Evolutionary conservation across 2,113 vertebrate species (phyloP).

Genomic region (Zosterops hypoxanthus): DNA sequence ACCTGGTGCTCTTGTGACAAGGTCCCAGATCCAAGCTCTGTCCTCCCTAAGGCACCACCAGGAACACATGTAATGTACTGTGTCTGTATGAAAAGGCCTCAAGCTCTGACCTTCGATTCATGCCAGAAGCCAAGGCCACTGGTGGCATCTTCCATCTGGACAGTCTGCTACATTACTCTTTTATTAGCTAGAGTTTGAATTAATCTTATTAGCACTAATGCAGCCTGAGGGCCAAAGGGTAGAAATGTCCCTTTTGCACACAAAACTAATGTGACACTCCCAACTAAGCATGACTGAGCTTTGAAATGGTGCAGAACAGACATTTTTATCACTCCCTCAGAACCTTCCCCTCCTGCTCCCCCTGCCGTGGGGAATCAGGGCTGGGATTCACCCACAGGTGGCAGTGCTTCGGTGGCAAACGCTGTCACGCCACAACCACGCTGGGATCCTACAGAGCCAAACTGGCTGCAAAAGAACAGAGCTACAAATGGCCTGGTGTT

Average conservation of each 20-base stretch:
- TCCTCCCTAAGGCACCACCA: not conserved
- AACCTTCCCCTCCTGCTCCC: not conserved
- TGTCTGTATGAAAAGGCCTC: not conserved
- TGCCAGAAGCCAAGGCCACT: not conserved
- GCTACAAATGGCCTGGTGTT: not conserved
- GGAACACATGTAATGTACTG: accelerated
- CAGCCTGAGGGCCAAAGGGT: not conserved
- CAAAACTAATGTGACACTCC: not conserved
- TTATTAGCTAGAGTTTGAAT: not conserved
- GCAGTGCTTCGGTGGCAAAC: constrained; percentile 43
- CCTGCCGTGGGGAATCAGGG: not conserved
- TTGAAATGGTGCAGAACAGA: not conserved
- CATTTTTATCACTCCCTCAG: not conserved
- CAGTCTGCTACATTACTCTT: not conserved
- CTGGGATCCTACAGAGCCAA: not conserved
- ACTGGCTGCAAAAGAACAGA: not conserved
- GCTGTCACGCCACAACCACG: accelerated
- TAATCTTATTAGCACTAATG: not conserved
- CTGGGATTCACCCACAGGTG: constrained; percentile 6
- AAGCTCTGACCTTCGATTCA: not conserved
- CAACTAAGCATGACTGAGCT: not conserved
- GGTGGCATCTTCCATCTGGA: not conserved
- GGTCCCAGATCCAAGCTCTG: not conserved
- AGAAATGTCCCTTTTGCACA: not conserved
- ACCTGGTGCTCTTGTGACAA: not conserved